Percentiles rank a stretch among this genome's conserved stretches.
These are phyloP conservation scores for Rhaphigaster nebulosa DNA, from an alignment of 2,888 invertebrate species.

Conservation along the genomic window DNA sequence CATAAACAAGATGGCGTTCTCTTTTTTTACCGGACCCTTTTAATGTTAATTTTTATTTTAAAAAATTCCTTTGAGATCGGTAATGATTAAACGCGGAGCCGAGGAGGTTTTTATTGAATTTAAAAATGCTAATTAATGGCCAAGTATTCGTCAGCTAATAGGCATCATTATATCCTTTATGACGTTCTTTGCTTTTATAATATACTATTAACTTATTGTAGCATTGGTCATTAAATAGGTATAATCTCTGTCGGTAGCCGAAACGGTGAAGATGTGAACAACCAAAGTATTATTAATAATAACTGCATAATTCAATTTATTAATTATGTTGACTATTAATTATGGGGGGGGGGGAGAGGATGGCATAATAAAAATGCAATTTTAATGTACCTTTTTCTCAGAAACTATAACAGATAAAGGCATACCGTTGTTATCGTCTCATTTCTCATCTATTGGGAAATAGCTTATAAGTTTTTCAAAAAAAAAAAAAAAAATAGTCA, in stretches of 20 bases:
- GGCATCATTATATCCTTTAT: background rate
- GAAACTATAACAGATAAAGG: too few species aligned
- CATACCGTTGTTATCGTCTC: too few species aligned
- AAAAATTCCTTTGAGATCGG: background rate
- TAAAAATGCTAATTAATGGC: slow-evolving; percentile 19
- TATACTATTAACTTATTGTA: background rate
- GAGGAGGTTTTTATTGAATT: background rate
- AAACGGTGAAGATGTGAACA: background rate
- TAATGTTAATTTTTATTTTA: background rate
- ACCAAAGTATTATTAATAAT: background rate
- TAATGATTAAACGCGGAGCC: background rate
- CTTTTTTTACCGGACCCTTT: background rate
- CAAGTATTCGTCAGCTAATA: background rate
- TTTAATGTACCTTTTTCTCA: too few species aligned
- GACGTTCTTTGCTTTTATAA: background rate
- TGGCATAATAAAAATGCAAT: too few species aligned
- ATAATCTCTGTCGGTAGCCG: background rate
- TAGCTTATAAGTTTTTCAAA: too few species aligned
- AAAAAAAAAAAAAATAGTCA: too few species aligned
- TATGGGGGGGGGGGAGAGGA: too few species aligned
- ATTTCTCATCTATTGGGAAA: too few species aligned
- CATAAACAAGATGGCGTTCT: slow-evolving; percentile 31
- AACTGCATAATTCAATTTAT: background rate
- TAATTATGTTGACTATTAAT: too few species aligned
- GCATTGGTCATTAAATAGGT: background rate